Evolutionary conservation across 30 jellyfish, hydroid and myxozoan genomes (phyloP).

Genomic region (Aurelia sp.): DNA sequence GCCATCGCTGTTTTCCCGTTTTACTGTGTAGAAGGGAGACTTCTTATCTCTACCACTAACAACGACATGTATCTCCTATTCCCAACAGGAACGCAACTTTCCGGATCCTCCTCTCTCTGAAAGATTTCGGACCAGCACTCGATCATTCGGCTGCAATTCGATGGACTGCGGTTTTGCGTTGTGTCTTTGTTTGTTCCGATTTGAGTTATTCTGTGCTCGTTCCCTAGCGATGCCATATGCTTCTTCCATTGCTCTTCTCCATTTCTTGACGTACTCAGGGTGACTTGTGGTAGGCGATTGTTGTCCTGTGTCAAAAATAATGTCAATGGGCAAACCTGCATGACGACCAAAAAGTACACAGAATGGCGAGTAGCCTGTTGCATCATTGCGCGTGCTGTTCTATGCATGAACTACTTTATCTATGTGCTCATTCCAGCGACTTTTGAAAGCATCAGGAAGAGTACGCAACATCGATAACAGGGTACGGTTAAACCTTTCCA

Average conservation of each 20-base stretch:
- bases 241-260: constrained; percentile 50
- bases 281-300: too few species aligned
- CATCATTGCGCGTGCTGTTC: constrained; percentile 50
- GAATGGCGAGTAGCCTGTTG: constrained; percentile 69
- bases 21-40: constrained; percentile 32
- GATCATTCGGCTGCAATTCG: too few species aligned
- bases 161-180: neutral
- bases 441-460: constrained; percentile 48
- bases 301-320: too few species aligned
- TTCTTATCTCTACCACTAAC: constrained; percentile 1
- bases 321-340: constrained; percentile 53
- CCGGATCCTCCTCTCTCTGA: constrained; percentile 79
- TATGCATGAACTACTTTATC: constrained; percentile 53
- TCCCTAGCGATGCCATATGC: constrained; percentile 36
- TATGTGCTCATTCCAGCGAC: constrained; percentile 54
- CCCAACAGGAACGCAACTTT: constrained; percentile 40
- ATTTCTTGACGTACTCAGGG: constrained; percentile 5
- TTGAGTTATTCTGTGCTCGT: neutral
- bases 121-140: too few species aligned
- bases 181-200: neutral
- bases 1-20: constrained; percentile 26
- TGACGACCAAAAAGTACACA: constrained; percentile 43
- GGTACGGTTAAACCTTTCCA: too few species aligned
- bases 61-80: constrained; percentile 18
- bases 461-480: constrained; percentile 54